Base-by-base conservation (phyloP, 2,113 vertebrate species). In the Panthera tigris region DNA sequence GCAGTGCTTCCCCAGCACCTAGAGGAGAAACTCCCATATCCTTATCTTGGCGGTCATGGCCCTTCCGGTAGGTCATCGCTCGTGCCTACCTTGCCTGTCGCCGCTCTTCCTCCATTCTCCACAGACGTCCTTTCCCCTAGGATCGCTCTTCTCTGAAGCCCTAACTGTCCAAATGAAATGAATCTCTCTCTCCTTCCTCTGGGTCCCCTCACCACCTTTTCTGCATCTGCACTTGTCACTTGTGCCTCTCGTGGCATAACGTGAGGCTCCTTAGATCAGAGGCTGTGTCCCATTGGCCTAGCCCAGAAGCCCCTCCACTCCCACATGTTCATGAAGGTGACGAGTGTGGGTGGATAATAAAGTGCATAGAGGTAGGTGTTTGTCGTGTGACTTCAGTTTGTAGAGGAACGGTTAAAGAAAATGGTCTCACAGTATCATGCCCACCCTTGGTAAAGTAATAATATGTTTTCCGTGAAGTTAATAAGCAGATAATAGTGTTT, bases 401-500 rank as follows among this genome's bases (percentile, higher is more conserved):
- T 88, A 89, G 29, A 88, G 48, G n/a, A 89, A 84, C 80, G 10
- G 6, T 69, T 57, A 93, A 29, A 74, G 57, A 94, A 93, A 95
- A 89, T 87, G 68, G 74, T 33, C 31, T 85, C 11, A 36, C 27
- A 61, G 65, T 74, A 39, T 74, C 93, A 91, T 81, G 96, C 92
- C 48, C 21, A 87, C n/a, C 41, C 48, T 81, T 14, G 10, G 11
- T 78, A 79, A 39, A 85, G 74, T 84, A 91, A 91, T 79, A 41
- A 76, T 71, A 79, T 89, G 65, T 95, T 97, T 96, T 89, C 50
- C 29, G 29, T 65, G 57, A 88, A 36, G 21, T 41, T 94, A 87
- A 92, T 87, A 93, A 94, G 73, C 73, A 95, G 82, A 63, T 68
- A 89, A 80, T 76, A 81, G 65, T 50, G 29, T 84, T 95, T 89